phyloP scores from a whole-genome alignment of 2,888 invertebrate genomes.

The Eristalis intricaria region DNA sequence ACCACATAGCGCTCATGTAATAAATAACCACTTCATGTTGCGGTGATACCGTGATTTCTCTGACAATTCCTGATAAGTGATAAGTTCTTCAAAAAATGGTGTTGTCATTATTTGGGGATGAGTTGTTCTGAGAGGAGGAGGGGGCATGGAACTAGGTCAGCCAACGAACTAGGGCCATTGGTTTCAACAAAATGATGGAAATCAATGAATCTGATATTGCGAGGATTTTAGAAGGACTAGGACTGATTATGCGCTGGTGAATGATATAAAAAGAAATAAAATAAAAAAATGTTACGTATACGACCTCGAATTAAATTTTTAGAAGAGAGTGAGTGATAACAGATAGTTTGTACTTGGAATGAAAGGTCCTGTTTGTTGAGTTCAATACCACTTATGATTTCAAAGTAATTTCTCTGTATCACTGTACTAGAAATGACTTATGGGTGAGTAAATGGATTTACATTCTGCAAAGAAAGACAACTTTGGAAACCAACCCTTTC shows the following conservation, averaged over 20 bases:
- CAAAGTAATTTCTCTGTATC: too few relatives aligned
- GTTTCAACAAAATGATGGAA: background rate
- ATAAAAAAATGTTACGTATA: slow-evolving; percentile 10
- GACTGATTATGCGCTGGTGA: too few relatives aligned
- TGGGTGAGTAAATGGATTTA: too few relatives aligned
- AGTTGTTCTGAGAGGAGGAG: background rate
- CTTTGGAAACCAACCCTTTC: too few relatives aligned
- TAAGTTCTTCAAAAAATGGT: background rate
- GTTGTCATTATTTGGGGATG: too few relatives aligned
- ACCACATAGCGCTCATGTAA: background rate
- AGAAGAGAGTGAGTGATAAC: background rate
- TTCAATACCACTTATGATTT: too few relatives aligned
- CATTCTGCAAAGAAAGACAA: too few relatives aligned
- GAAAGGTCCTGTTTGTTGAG: too few relatives aligned
- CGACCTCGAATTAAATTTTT: background rate
- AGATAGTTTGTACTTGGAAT: background rate
- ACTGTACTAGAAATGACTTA: too few relatives aligned
- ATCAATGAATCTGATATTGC: background rate
- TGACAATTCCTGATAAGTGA: background rate
- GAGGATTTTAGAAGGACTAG: background rate
- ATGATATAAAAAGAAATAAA: background rate
- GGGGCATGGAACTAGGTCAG: background rate
- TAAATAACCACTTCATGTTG: background rate
- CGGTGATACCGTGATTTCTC: background rate
- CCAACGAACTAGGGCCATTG: too few relatives aligned